Conservation (phyloP, 1,140 invertebrate species). For the Thaumatotibia leucotreta region DNA sequence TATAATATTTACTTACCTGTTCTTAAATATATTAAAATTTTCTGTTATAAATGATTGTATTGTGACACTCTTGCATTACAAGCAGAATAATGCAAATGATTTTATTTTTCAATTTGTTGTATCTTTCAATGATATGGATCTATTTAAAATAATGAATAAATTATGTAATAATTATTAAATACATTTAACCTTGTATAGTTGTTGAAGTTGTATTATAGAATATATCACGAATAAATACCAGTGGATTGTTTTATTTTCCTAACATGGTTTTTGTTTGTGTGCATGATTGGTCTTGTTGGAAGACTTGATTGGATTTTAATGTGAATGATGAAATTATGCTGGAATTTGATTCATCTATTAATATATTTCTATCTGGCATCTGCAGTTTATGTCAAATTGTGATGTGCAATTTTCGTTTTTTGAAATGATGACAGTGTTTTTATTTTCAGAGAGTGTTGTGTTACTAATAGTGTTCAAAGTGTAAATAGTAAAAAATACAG, state of each 20-base stretch:
- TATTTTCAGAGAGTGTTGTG: slow-evolving; percentile 22
- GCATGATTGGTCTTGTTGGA: slow-evolving; percentile 13
- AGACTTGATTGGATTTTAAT: background rate
- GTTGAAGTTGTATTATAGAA: slow-evolving; percentile 68
- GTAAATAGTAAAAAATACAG: slow-evolving; percentile 13
- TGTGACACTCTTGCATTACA: background rate
- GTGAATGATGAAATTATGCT: background rate
- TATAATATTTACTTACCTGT: too few species aligned
- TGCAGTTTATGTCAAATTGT: background rate
- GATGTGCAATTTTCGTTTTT: background rate
- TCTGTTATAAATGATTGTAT: background rate
- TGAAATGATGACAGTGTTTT: slow-evolving; percentile 22
- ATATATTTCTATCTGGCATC: background rate
- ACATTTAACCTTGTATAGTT: slow-evolving; percentile 56
- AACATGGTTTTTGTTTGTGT: slow-evolving; percentile 51
- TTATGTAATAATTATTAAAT: slow-evolving; percentile 27
- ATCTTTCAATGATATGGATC: background rate
- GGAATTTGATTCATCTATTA: background rate
- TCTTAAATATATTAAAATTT: background rate
- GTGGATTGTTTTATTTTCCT: slow-evolving; percentile 23
- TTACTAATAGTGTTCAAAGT: slow-evolving; percentile 11
- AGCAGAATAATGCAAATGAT: background rate
- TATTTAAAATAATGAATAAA: slow-evolving; percentile 11
- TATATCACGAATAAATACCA: slow-evolving; percentile 27
- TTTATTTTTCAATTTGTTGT: slow-evolving; percentile 5